Evolutionary conservation across 2,888 invertebrate species (phyloP), one percentile per base, ranked within the genome.

Genomic region (Digitonthophagus gazella): DNA sequence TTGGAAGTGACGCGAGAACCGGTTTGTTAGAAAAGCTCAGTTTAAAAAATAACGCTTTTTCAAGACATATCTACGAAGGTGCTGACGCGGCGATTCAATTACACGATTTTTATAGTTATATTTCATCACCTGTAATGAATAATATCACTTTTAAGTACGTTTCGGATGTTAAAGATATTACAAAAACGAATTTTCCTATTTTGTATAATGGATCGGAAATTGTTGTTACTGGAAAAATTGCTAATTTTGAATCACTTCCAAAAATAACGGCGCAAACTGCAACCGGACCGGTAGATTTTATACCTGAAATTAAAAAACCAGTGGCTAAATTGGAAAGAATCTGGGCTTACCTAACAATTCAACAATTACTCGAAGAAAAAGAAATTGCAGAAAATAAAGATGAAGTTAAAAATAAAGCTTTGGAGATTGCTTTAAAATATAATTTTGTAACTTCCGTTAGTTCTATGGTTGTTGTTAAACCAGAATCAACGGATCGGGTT

Each of bases 11-110:
- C 68, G 90, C 91, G 0, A 89, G 91, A 79, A 86, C 88, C 74
- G 81, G 84, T 15, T 89, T 92, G 79, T 80, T 93, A 16, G 87
- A 89, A 75, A 88, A 87, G 77, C 78, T 92, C 58, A 87, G 91
- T 0, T 82, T 88, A 15, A 86, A 87, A 71, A 91, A 91, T 81
- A 84, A 84, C 22, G 92, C 91, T 3, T 89, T 90, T 80, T 87
- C 89, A 75, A 83, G 90, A 1, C 88, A 89, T 79, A 91, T 93
- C 73, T 91, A 91, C 81, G 90, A 90, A 79, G 90, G 87, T n/a
- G 85, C 89, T 0, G 91, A 91, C 78, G 89, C 91, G 1, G 85
- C 87, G 71, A 80, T 89, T 57, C 91, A 92, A 80, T 83, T 92
- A 58, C 83, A 86, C 64, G 86, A 88, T 78, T 91, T 90, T 82